These are phyloP conservation scores for Serinus canaria DNA, from an alignment of 2,113 vertebrate species.

Conservation along the genomic window DNA sequence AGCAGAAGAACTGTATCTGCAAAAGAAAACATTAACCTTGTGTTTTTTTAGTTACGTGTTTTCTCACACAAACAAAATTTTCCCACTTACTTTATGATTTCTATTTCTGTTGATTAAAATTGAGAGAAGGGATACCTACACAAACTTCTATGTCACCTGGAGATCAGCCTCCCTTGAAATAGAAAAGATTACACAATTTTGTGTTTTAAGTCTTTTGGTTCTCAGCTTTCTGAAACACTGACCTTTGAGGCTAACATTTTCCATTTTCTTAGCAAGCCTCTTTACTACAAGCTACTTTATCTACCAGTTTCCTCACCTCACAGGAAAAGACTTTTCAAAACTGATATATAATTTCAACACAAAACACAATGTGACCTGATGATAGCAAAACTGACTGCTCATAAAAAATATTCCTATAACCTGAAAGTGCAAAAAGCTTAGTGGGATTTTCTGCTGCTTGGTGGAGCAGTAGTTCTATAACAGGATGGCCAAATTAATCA, in stretches of 20 bases:
- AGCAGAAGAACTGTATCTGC: neutral
- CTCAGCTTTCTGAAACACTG: neutral
- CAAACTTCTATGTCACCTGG: neutral
- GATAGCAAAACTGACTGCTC: neutral
- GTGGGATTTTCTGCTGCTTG: neutral
- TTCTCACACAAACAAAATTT: neutral
- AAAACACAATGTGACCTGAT: neutral
- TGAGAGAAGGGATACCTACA: neutral
- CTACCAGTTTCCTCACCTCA: neutral
- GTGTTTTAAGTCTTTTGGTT: neutral
- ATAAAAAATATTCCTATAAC: neutral
- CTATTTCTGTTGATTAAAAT: neutral
- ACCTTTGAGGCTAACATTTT: constrained; percentile 11
- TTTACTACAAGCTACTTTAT: neutral
- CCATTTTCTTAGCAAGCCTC: neutral
- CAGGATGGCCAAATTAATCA: neutral
- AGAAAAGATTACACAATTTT: neutral
- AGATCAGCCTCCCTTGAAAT: neutral
- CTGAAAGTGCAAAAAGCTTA: neutral
- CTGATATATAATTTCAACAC: neutral
- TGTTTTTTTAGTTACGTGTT: neutral
- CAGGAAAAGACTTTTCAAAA: neutral
- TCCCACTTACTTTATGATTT: neutral
- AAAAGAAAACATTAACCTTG: neutral
- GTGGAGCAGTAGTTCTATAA: neutral